Conservation (phyloP, 1,140 invertebrate genomes). For the Eufriesea mexicana region DNA sequence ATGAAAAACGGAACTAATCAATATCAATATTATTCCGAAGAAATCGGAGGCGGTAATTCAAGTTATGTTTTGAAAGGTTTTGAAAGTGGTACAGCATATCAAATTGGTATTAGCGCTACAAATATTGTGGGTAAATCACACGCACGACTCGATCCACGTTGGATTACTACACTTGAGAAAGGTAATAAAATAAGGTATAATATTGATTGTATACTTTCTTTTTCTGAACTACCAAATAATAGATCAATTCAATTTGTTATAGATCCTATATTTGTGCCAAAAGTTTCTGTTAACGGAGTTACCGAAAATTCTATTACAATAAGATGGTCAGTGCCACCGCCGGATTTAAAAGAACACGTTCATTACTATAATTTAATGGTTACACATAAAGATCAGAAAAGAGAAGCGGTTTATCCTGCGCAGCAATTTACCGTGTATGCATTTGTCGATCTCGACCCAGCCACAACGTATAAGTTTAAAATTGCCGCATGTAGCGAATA, state of each 20-base stretch:
- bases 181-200: slow-evolving; percentile 67
- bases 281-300: slow-evolving; percentile 89
- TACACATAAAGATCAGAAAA: slow-evolving; percentile 83
- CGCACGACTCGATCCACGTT: slow-evolving; percentile 80
- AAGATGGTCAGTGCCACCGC: slow-evolving; percentile 87
- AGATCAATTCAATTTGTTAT: slow-evolving; percentile 49
- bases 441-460: slow-evolving; percentile 89
- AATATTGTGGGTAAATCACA: slow-evolving; percentile 83
- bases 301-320: slow-evolving; percentile 90
- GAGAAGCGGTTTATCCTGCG: slow-evolving; percentile 85
- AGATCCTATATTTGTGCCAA: slow-evolving; percentile 91
- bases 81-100: slow-evolving; percentile 85
- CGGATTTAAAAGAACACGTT: slow-evolving; percentile 86
- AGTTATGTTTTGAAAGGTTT: slow-evolving; percentile 86
- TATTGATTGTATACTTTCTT: not conserved
- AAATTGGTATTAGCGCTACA: slow-evolving; percentile 82
- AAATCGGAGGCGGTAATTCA: slow-evolving; percentile 84
- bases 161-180: slow-evolving; percentile 85
- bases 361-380: slow-evolving; percentile 90
- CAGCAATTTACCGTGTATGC: slow-evolving; percentile 87
- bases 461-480: slow-evolving; percentile 90
- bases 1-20: slow-evolving; percentile 83
- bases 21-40: slow-evolving; percentile 83
- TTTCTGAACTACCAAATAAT: slow-evolving; percentile 1
- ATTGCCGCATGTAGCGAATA: slow-evolving; percentile 90